These are phyloP conservation scores for Sceliomorpha sp. DNA, from an alignment of 2,888 invertebrate species.

Conservation along the genomic window DNA sequence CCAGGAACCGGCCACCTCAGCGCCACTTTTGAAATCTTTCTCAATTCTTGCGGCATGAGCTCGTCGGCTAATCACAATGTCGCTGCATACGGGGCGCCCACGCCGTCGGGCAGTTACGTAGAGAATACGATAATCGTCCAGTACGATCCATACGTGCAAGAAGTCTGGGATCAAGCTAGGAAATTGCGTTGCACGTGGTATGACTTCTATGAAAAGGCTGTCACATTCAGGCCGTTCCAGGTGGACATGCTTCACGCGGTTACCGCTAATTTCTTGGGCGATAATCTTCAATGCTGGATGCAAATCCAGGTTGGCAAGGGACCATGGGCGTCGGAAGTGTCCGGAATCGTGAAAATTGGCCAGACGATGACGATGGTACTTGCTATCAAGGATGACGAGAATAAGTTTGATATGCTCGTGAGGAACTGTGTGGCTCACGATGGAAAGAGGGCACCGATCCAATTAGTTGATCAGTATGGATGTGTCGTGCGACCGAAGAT, in stretches of 20 bases:
- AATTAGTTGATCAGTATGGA: constrained; percentile 95
- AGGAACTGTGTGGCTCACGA: constrained; percentile 97
- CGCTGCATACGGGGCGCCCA: constrained; percentile 91
- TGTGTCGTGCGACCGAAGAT: constrained; percentile 96
- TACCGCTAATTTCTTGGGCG: constrained; percentile 96
- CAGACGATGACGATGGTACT: constrained; percentile 98
- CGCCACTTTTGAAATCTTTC: constrained; percentile 95
- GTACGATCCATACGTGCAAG: constrained; percentile 96
- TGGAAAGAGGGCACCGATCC: constrained; percentile 95
- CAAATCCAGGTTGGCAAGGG: constrained; percentile 98
- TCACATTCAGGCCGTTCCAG: constrained; percentile 96
- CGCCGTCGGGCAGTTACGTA: constrained; percentile 95
- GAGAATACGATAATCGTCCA: constrained; percentile 97
- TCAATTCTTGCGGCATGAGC: constrained; percentile 96
- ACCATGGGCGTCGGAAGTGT: constrained; percentile 98
- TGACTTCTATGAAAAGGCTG: constrained; percentile 97
- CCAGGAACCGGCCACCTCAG: constrained; percentile 94
- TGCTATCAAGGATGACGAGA: constrained; percentile 97
- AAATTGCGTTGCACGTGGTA: constrained; percentile 97
- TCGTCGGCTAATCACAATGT: constrained; percentile 95
- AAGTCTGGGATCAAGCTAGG: constrained; percentile 97
- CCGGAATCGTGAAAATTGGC: constrained; percentile 96
- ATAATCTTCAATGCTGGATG: constrained; percentile 98
- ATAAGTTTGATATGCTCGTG: constrained; percentile 97
- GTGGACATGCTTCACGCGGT: constrained; percentile 97